A percentile compares a stretch with the other conserved stretches of the same genome.
Conservation (phyloP, 2,888 invertebrate genomes). For the Andrena marginata region DNA sequence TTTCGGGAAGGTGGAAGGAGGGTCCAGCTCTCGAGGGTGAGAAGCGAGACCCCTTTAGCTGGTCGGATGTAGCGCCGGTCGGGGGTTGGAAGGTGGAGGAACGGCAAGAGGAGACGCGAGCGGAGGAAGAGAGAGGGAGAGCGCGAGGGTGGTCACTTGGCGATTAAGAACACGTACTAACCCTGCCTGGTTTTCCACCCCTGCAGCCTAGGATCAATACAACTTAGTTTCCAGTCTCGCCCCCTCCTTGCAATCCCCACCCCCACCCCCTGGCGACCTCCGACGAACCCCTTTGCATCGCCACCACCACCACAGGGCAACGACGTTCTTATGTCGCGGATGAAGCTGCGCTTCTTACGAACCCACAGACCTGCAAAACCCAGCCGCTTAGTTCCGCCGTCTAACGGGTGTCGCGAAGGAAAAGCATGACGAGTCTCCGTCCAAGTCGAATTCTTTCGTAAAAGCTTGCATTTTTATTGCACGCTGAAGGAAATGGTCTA, state of each 20-base stretch:
- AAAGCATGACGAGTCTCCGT: constrained; percentile 1
- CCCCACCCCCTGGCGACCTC: constrained; percentile 49
- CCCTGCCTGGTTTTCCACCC: constrained; percentile 84
- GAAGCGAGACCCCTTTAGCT: constrained; percentile 72
- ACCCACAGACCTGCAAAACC: constrained; percentile 69
- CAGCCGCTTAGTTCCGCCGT: constrained; percentile 53
- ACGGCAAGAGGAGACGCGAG: constrained; percentile 69
- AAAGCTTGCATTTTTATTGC: not conserved
- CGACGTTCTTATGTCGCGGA: constrained; percentile 83
- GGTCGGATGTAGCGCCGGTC: constrained; percentile 67
- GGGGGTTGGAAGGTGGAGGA: constrained; percentile 75
- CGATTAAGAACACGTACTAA: constrained; percentile 85
- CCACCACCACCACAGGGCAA: constrained; percentile 73
- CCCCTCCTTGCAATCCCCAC: constrained; percentile 65
- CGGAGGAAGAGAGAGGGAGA: constrained; percentile 47
- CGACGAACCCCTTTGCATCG: constrained; percentile 71
- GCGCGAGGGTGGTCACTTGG: constrained; percentile 84
- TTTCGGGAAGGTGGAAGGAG: constrained; percentile 62
- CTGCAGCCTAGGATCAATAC: constrained; percentile 84
- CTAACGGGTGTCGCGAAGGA: constrained; percentile 64
- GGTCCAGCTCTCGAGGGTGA: constrained; percentile 69
- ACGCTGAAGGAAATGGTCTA: too few relatives aligned
- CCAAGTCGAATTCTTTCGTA: not conserved
- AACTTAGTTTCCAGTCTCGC: constrained; percentile 83
- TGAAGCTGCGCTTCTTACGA: constrained; percentile 76